Evolutionary conservation across 2,888 invertebrate species (phyloP).

Genomic region (Flabesymbios commensalis): DNA sequence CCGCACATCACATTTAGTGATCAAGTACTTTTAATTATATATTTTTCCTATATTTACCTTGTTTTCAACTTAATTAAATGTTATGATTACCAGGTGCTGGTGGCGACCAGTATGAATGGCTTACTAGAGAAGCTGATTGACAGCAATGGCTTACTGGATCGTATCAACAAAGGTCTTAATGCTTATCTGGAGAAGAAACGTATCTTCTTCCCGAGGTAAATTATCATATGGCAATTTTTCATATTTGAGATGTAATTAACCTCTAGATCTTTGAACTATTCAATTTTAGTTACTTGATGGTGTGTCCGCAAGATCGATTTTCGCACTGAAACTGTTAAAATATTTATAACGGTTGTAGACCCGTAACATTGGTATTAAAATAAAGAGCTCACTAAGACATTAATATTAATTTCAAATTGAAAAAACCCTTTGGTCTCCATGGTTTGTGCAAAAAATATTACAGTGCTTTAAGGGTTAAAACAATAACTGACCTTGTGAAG

Average conservation of each 20-base stretch:
- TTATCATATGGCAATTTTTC: not conserved
- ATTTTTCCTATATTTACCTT: not conserved
- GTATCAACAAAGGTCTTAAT: slow-evolving; percentile 62
- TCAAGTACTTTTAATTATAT: not conserved
- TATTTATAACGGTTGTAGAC: not conserved
- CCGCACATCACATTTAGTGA: not conserved
- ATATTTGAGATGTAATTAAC: not conserved
- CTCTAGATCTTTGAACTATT: not conserved
- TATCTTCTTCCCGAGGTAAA: slow-evolving; percentile 60
- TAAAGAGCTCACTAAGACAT: too few relatives aligned
- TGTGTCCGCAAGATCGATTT: too few relatives aligned
- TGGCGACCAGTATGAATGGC: slow-evolving; percentile 53
- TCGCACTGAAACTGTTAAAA: too few relatives aligned
- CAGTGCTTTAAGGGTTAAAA: too few relatives aligned
- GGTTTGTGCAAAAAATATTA: too few relatives aligned
- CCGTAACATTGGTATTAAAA: not conserved
- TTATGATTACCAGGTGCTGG: slow-evolving; percentile 47
- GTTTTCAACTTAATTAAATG: not conserved
- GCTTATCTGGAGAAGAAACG: slow-evolving; percentile 62
- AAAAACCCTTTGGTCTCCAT: too few relatives aligned
- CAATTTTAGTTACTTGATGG: too few relatives aligned
- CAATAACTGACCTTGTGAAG: too few relatives aligned
- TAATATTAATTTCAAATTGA: too few relatives aligned
- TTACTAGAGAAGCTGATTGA: slow-evolving; percentile 59
- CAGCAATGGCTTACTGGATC: slow-evolving; percentile 58